phyloP scores from a whole-genome alignment of 2,113 vertebrate species.

The Ameiurus melas region DNA sequence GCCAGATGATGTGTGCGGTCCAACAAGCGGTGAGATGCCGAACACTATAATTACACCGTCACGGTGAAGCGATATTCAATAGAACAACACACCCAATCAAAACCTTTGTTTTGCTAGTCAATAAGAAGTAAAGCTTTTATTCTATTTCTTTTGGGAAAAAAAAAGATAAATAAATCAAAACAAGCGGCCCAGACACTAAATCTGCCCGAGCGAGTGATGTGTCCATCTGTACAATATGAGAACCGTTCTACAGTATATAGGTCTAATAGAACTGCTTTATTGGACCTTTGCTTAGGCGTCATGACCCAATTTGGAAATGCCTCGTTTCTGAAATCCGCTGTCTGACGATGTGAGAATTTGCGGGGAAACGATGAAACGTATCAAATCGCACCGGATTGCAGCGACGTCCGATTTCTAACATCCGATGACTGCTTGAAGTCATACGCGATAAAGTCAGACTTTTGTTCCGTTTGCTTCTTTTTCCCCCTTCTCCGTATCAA shows the following conservation, averaged over 20 bases:
- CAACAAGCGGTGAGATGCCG: not conserved
- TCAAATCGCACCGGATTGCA: not conserved
- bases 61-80: not conserved
- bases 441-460: slow-evolving; percentile 17
- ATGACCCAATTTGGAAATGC: not conserved
- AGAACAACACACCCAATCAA: not conserved
- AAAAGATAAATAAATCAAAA: not conserved
- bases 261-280: not conserved
- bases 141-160: no score
- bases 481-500: slow-evolving; percentile 16
- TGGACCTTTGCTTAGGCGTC: not conserved
- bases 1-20: not conserved
- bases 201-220: not conserved
- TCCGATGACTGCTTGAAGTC: not conserved
- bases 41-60: not conserved
- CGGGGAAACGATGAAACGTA: not conserved
- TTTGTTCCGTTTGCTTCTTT: slow-evolving; percentile 18
- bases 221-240: not conserved
- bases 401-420: not conserved
- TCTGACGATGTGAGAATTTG: not conserved
- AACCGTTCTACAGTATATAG: not conserved
- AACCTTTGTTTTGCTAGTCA: not conserved
- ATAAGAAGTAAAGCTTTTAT: not conserved
- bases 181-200: not conserved
- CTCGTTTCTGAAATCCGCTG: not conserved